Conservation (phyloP, 2,113 vertebrate species). For the Amphiprion ocellaris region DNA sequence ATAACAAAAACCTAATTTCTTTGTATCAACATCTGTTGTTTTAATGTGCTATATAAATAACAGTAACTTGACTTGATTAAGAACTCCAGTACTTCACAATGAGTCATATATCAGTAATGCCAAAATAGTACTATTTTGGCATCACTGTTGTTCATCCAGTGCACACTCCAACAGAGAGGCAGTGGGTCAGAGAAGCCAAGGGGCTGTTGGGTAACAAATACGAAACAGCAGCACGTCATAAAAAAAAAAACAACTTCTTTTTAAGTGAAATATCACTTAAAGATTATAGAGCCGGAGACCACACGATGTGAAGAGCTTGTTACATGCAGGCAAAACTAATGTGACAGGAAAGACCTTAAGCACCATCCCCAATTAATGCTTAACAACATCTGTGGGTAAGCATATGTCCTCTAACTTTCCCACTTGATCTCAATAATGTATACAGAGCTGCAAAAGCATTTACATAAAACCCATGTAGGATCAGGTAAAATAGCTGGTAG, state of each 20-base stretch:
- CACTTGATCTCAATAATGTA: conserved; percentile 71
- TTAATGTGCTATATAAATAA: too few species aligned
- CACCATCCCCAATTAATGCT: conserved; percentile 37
- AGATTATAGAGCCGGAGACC: conserved; percentile 23
- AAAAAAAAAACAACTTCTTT: conserved; percentile 28
- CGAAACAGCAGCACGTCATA: neutral
- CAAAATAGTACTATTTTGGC: conserved; percentile 18
- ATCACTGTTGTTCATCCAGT: neutral
- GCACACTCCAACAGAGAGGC: neutral
- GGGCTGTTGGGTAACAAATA: neutral
- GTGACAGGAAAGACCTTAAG: conserved; percentile 54
- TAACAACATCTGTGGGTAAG: conserved; percentile 55
- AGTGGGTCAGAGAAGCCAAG: conserved; percentile 4
- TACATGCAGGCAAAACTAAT: conserved; percentile 45
- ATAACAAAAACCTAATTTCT: too few species aligned
- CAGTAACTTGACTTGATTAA: too few species aligned
- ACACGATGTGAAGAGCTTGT: conserved; percentile 36
- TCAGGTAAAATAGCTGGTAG: conserved; percentile 65
- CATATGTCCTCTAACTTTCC: conserved; percentile 55
- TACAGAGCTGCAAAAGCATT: conserved; percentile 60
- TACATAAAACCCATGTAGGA: conserved; percentile 68
- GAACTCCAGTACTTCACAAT: neutral
- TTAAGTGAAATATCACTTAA: conserved; percentile 35
- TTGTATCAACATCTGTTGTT: too few species aligned
- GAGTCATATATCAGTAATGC: neutral